These are phyloP conservation scores for Tympanuchus pallidicinctus DNA, from an alignment of 2,113 vertebrate species.

Conservation along the genomic window DNA sequence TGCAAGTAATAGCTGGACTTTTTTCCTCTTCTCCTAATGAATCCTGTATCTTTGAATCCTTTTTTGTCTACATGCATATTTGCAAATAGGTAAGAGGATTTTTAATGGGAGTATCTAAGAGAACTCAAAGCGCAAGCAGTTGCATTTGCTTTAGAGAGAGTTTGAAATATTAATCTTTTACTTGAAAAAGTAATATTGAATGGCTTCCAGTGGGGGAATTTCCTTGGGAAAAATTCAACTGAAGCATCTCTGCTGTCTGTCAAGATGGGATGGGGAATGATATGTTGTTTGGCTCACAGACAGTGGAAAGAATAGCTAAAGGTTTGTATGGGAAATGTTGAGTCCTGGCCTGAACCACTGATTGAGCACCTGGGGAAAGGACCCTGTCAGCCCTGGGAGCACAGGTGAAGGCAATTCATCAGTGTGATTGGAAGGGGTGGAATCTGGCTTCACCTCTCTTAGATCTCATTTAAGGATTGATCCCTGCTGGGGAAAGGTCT, in stretches of 20 bases:
- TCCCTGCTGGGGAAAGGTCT: too few species aligned
- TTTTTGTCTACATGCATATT: accelerated
- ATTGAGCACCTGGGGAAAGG: too few species aligned
- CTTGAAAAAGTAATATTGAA: neutral
- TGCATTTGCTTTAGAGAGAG: neutral
- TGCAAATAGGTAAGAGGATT: neutral
- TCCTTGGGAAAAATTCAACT: neutral
- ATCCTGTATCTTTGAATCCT: neutral
- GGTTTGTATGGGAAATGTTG: neutral
- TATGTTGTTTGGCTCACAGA: slow-evolving; percentile 7
- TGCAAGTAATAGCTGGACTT: neutral
- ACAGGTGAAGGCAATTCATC: too few species aligned
- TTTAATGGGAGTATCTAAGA: neutral
- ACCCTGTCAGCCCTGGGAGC: too few species aligned
- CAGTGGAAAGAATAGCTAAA: neutral
- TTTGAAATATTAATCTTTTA: neutral
- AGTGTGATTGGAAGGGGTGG: too few species aligned
- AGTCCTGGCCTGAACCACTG: too few species aligned
- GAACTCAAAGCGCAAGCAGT: accelerated
- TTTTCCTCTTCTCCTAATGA: neutral
- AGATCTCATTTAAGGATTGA: too few species aligned
- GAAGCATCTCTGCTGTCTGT: neutral
- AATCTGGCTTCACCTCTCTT: too few species aligned
- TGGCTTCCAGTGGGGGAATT: neutral
- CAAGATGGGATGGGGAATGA: neutral